Conservation (phyloP, 2,113 vertebrate genomes). For the Morone chrysops region DNA sequence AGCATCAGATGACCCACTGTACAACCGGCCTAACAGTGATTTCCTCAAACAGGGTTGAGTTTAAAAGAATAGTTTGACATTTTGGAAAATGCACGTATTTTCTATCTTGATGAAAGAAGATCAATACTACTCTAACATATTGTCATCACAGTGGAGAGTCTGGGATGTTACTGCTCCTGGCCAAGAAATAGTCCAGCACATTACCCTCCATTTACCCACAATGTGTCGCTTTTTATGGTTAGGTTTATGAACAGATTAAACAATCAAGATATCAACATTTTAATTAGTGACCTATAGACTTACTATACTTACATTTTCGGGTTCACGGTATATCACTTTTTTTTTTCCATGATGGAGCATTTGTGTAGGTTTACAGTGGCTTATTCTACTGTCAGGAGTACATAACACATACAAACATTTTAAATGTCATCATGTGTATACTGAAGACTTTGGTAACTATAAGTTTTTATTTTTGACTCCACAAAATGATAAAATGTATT, state of each 20-base stretch:
- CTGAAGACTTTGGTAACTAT: no score
- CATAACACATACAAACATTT: no score
- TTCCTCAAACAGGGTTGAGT: neutral
- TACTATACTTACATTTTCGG: no score
- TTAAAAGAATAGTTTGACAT: constrained; percentile 5
- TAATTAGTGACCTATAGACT: neutral
- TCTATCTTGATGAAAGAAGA: neutral
- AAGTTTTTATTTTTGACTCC: no score
- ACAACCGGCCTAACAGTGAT: neutral
- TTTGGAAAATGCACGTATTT: neutral
- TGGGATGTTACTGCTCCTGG: neutral
- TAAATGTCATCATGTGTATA: no score
- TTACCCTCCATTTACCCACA: neutral
- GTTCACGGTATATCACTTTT: no score
- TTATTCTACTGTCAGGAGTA: no score
- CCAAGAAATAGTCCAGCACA: neutral
- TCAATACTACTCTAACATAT: neutral
- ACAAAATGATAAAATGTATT: no score
- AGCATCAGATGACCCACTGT: constrained; percentile 15
- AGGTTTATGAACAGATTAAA: neutral
- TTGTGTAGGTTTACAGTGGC: no score
- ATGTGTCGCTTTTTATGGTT: no score
- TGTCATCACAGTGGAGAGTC: neutral
- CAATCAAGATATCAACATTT: neutral
- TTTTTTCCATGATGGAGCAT: no score